Percentiles rank a stretch among this genome's conserved stretches.
Conservation (phyloP, 1,140 invertebrate genomes). For the Aphelinus atriplicis region DNA sequence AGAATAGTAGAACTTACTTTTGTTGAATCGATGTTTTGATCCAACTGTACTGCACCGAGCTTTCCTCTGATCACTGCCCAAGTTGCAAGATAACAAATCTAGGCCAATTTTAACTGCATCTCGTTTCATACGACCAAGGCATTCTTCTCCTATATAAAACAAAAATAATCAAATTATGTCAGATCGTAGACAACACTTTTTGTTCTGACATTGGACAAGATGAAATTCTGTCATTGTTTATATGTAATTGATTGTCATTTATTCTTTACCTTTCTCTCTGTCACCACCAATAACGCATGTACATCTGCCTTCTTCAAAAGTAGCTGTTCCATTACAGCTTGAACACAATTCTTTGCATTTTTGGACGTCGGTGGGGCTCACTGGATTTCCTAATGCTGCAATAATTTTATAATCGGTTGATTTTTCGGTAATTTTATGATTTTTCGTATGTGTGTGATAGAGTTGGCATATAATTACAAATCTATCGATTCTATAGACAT, state of each 20-base stretch:
- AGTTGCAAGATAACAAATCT: constrained; percentile 31
- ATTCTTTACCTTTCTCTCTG: constrained; percentile 14
- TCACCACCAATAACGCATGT: constrained; percentile 31
- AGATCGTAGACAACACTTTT: no score
- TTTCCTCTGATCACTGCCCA: constrained; percentile 24
- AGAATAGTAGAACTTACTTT: constrained; percentile 17
- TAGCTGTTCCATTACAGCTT: constrained; percentile 29
- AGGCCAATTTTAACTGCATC: constrained; percentile 35
- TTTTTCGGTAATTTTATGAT: not conserved
- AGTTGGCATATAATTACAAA: no score
- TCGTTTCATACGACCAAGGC: constrained; percentile 32
- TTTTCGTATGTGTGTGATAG: no score
- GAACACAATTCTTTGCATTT: constrained; percentile 23
- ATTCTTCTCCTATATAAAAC: constrained; percentile 36
- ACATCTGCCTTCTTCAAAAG: constrained; percentile 11
- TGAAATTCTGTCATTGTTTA: not conserved
- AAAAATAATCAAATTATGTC: not conserved
- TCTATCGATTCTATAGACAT: no score
- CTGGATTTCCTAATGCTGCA: not conserved
- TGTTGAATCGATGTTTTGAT: constrained; percentile 33
- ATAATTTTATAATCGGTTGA: not conserved
- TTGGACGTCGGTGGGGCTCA: not conserved
- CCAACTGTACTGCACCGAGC: constrained; percentile 34
- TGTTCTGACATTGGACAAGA: no score
- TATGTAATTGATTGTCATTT: not conserved